Evolutionary conservation across 2,113 vertebrate genomes (phyloP), one percentile per base, ranked within the genome.

Genomic region (Archocentrus centrarchus): DNA sequence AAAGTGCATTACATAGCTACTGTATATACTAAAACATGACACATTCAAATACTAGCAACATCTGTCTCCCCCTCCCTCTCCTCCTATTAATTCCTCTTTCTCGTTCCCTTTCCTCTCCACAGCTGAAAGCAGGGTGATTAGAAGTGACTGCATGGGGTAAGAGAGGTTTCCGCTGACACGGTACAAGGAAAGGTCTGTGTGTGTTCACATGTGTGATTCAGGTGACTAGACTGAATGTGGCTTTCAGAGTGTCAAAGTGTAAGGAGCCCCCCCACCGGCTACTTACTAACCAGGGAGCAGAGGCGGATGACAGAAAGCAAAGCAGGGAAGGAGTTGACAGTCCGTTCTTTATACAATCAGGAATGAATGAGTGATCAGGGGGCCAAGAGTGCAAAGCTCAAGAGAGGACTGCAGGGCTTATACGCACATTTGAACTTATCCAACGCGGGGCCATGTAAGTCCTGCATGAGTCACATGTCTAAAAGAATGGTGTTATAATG

Each of bases 201-300:
- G 79, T 8, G 64, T 78, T 55, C 66, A 37, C 50, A 39, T 47
- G 77, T 83, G 62, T 44, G 78, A 81, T 88, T 47, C 82, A 85
- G 85, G 87, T 64, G 88, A 86, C 85, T 77, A 55, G 66, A 86
- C 87, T 84, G 58, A 70, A 86, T 86, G 85, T 88, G 85, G 84
- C 90, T 89, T 53, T 75, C 37, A 30, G 60, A 68, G 83, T 80
- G 86, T 83, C 15, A 61, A 47, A 58, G 60, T 83, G 61, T 79
- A 75, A 83, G 73, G 41, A 75, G 66, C 64, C 75, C 75, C 83
- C 75, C 83, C 75, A 44, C 24, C 47, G 37, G 62, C 68, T 60
- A 32, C 79, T 73, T 73, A 62, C 55, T 47, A 24, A 73, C 78
- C 75, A 27, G 59, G 76, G 50, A 59, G 68, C 68, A 81, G 61